Evolutionary conservation across 35 echinoderm and acorn worm genomes (phyloP).

Genomic region (Holothuria glaberrima): DNA sequence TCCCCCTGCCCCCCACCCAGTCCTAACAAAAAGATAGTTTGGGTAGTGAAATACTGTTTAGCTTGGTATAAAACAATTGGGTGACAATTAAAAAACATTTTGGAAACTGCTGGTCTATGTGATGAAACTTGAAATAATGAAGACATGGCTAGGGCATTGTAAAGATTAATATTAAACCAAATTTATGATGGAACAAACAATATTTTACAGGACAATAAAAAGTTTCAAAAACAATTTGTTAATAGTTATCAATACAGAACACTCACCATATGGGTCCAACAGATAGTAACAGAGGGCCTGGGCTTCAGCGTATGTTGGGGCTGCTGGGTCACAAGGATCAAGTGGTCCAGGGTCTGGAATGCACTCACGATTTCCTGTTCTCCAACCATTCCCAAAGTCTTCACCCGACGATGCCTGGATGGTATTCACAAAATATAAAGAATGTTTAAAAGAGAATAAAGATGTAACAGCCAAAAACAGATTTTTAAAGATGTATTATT

Average conservation of each 20-base stretch:
- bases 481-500: no score
- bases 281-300: conserved; percentile 75
- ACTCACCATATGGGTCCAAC: conserved; percentile 62
- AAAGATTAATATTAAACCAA: no score
- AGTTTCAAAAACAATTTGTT: background rate
- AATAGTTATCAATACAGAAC: background rate
- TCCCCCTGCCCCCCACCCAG: no score
- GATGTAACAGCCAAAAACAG: no score
- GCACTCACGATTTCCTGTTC: conserved; percentile 52
- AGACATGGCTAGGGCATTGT: no score
- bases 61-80: no score
- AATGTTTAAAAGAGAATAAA: no score
- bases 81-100: no score
- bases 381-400: conserved; percentile 79
- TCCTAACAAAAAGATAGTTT: no score
- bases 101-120: no score
- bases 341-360: conserved; percentile 57
- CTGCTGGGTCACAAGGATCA: conserved; percentile 67
- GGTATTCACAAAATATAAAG: background rate
- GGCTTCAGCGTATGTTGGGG: conserved; percentile 26
- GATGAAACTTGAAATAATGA: no score
- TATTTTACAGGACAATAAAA: background rate
- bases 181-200: background rate
- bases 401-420: conserved; percentile 49
- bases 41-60: no score